phyloP scores from a whole-genome alignment of 2,888 invertebrate genomes.

The Eumerus sabulonum region DNA sequence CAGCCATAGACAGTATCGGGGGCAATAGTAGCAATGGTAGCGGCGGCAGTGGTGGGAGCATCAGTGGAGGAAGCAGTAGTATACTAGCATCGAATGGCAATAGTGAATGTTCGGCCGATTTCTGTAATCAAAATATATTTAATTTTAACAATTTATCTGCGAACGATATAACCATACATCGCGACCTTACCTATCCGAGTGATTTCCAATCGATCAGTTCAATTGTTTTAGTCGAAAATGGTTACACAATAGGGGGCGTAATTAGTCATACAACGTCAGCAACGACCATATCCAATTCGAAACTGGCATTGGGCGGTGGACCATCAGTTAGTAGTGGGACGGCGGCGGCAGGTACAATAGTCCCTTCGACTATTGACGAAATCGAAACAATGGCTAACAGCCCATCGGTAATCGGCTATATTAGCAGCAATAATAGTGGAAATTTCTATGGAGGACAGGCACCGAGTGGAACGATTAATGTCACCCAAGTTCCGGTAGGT shows the following conservation, averaged over 20 bases:
- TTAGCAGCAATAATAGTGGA: slow-evolving; percentile 55
- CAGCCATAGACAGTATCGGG: slow-evolving; percentile 12
- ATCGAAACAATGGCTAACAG: slow-evolving; percentile 55
- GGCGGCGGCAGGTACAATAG: slow-evolving; percentile 10
- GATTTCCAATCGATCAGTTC: slow-evolving; percentile 42
- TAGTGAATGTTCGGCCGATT: slow-evolving; percentile 69
- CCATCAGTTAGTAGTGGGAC: not conserved
- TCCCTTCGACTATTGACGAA: slow-evolving; percentile 16
- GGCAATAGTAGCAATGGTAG: slow-evolving; percentile 26
- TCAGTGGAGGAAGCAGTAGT: slow-evolving; percentile 64
- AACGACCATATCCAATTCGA: slow-evolving; percentile 62
- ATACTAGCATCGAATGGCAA: slow-evolving; percentile 73
- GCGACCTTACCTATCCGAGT: slow-evolving; percentile 6
- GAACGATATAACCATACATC: slow-evolving; percentile 4
- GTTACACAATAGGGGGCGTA: slow-evolving; percentile 34
- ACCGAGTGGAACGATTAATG: not conserved
- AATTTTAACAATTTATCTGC: slow-evolving; percentile 69
- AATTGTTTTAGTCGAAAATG: slow-evolving; percentile 41
- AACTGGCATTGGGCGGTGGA: slow-evolving; percentile 29
- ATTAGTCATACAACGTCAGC: slow-evolving; percentile 68
- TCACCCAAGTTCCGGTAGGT: slow-evolving; percentile 1
- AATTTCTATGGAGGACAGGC: slow-evolving; percentile 49
- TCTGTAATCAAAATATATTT: slow-evolving; percentile 70
- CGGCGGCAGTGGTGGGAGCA: slow-evolving; percentile 24
- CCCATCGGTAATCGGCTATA: slow-evolving; percentile 43